Base-by-base conservation (phyloP, 2,113 vertebrate species). In the Mixornis gularis region DNA sequence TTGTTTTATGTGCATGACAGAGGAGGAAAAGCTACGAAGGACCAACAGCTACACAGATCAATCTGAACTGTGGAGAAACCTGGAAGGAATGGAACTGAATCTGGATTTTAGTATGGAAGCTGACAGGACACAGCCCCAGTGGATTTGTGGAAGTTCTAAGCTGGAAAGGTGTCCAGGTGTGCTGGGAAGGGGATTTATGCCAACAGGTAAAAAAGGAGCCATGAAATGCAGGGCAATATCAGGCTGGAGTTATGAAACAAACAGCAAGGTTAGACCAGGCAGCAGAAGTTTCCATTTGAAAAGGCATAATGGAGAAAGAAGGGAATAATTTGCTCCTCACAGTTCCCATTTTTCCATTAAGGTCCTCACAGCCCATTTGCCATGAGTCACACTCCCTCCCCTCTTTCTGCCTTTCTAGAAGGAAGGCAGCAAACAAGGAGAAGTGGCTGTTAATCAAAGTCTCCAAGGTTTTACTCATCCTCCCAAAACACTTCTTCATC, bases 311-410 rank as follows among this genome's bases (percentile, higher is more conserved):
- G 59, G 49, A 43, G 36, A 27, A 41, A 58, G 36, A 38, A 64
- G 22, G 55, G 48, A 88, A 44, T 76, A 1, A 69, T 69, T 49
- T 73, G 46, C 64, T 78, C 64, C 79, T 78, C 40, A 18, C 26
- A 38, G 41, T 40, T 72, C 79, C 82, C 53, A 30, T 62, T 93
- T 82, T 77, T 69, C 89, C 77, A 73, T 43, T 7, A 21, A 83
- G 52, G 56, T 17, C 72, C 83, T 73, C 68, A 20, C 7, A 83
- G 76, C 25, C 83, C 64, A 34, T 69, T 29, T 79, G 59, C 76
- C 68, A 17, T 53, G 49, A 85, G 66, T 87, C 94, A 90, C 32
- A 21, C 25, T 65, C 76, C 68, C 63, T 84, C 51, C 30, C 21
- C 22, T 70, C 17, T 10, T 51, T 27, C 30, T 64, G 68, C 71